phyloP scores from a whole-genome alignment of 92 coral and sea anemone species.

The Palythoa caribaeorum region DNA sequence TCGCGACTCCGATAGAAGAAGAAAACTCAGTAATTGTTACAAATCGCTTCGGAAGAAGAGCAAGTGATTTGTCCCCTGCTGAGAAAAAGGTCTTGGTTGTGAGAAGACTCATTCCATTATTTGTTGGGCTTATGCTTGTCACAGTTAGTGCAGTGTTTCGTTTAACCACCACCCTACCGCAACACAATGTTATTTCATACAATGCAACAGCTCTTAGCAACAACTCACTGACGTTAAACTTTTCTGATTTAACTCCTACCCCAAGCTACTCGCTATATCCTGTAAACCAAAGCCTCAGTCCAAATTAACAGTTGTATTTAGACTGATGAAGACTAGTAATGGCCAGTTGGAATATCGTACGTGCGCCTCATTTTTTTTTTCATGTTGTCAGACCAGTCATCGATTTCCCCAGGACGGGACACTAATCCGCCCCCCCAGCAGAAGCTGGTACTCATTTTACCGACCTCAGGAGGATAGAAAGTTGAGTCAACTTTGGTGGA shows the following conservation, averaged over 20 bases:
- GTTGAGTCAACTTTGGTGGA: too few relatives aligned
- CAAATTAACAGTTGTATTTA: neutral
- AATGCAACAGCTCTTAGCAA: slow-evolving; percentile 1
- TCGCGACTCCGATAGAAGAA: neutral
- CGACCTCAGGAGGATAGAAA: too few relatives aligned
- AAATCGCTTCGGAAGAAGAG: neutral
- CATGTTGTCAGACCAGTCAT: too few relatives aligned
- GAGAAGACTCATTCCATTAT: slow-evolving; percentile 12
- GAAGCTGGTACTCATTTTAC: too few relatives aligned
- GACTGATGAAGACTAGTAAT: too few relatives aligned
- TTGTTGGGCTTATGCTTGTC: slow-evolving; percentile 5
- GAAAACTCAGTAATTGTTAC: neutral
- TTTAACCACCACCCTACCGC: neutral
- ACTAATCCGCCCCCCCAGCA: too few relatives aligned
- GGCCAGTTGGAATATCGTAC: too few relatives aligned
- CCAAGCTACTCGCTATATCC: slow-evolving; percentile 6
- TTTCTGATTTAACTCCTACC: neutral
- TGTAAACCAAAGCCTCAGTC: neutral
- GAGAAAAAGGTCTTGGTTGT: slow-evolving; percentile 29
- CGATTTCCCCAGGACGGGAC: too few relatives aligned
- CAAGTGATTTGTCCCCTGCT: slow-evolving; percentile 10
- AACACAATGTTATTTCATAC: neutral
- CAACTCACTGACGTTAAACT: neutral
- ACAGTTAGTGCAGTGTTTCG: slow-evolving; percentile 18
- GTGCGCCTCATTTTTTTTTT: too few relatives aligned